Evolutionary conservation across 2,888 invertebrate genomes (phyloP).

Genomic region (Epirrhoe tristata): DNA sequence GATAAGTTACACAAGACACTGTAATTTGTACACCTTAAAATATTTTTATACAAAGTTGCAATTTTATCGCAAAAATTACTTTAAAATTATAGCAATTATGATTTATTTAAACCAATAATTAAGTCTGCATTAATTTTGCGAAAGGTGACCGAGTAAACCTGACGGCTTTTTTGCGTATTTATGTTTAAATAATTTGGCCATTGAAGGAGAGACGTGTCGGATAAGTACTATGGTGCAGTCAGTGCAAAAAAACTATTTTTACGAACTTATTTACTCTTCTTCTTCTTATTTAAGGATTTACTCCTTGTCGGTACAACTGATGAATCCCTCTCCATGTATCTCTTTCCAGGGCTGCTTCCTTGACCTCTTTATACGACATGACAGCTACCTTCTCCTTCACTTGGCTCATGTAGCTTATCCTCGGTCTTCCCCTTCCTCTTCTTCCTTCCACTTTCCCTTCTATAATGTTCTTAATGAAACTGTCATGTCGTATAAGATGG

Average conservation of each 20-base stretch:
- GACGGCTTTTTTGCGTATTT: conserved; percentile 21
- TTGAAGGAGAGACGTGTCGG: conserved; percentile 27
- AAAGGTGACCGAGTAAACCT: conserved; percentile 44
- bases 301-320: too few species aligned
- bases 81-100: conserved; percentile 23
- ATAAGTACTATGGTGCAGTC: conserved; percentile 22
- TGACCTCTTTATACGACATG: too few species aligned
- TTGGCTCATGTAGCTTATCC: too few species aligned
- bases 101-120: conserved; percentile 43
- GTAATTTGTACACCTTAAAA: conserved; percentile 9
- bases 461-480: too few species aligned
- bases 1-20: background rate
- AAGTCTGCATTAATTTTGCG: conserved; percentile 43
- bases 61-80: conserved; percentile 28
- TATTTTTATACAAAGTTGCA: conserved; percentile 7
- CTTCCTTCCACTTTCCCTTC: too few species aligned
- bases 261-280: too few species aligned
- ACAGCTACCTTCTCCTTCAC: too few species aligned
- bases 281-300: too few species aligned
- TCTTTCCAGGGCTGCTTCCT: too few species aligned
- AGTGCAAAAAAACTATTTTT: background rate
- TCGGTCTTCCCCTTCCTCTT: too few species aligned
- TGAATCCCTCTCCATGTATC: too few species aligned
- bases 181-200: conserved; percentile 22
- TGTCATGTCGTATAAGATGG: too few species aligned